These are phyloP conservation scores for Pelagia noctiluca DNA, from an alignment of 30 jellyfish, hydroid and myxozoan genomes.

Conservation along the genomic window DNA sequence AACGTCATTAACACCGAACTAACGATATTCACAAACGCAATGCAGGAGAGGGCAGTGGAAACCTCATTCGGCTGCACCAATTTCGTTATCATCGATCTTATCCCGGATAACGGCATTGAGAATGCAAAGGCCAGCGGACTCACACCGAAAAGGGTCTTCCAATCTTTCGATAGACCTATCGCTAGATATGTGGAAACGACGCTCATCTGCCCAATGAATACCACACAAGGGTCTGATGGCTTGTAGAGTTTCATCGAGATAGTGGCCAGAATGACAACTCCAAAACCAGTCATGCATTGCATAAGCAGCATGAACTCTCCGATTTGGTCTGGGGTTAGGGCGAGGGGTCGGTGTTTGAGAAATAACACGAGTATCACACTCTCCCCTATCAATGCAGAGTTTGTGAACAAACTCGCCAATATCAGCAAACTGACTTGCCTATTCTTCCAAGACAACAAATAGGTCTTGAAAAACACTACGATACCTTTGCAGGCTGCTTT, in stretches of 20 bases:
- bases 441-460: not conserved
- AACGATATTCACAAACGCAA: slow-evolving; percentile 48
- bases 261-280: slow-evolving; percentile 36
- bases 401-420: slow-evolving; percentile 42
- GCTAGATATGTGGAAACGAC: slow-evolving; percentile 46
- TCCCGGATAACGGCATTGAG: slow-evolving; percentile 62
- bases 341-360: slow-evolving; percentile 58
- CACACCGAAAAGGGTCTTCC: slow-evolving; percentile 13
- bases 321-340: slow-evolving; percentile 47
- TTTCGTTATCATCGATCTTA: slow-evolving; percentile 59
- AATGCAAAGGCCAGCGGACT: slow-evolving; percentile 50
- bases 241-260: slow-evolving; percentile 24
- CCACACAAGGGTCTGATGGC: slow-evolving; percentile 42
- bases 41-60: slow-evolving; percentile 55
- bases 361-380: slow-evolving; percentile 26
- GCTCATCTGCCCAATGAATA: slow-evolving; percentile 49
- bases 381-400: slow-evolving; percentile 69
- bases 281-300: slow-evolving; percentile 50
- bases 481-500: slow-evolving; percentile 4
- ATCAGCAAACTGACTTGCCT: slow-evolving; percentile 12
- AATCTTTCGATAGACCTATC: slow-evolving; percentile 15
- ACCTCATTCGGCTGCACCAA: slow-evolving; percentile 29
- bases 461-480: not conserved
- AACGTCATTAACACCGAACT: slow-evolving; percentile 46
- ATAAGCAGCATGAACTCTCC: slow-evolving; percentile 46